These are phyloP conservation scores for Halcyon senegalensis DNA, from an alignment of 2,113 vertebrate species.

Conservation along the genomic window DNA sequence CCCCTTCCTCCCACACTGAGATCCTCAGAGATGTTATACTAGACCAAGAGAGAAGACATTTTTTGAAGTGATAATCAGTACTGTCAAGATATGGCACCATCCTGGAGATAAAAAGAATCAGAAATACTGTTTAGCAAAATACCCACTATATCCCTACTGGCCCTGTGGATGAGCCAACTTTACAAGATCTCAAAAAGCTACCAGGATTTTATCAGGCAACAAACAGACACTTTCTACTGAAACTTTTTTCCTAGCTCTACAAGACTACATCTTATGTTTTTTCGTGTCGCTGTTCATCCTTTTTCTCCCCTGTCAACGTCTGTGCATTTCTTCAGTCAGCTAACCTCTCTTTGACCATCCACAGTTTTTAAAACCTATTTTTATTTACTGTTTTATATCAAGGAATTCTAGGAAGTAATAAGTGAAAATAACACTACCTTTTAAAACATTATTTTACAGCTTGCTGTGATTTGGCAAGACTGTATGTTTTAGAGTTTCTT, in stretches of 20 bases:
- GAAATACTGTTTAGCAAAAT: background rate
- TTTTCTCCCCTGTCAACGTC: background rate
- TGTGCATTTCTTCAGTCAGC: background rate
- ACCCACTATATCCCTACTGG: background rate
- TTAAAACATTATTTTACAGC: background rate
- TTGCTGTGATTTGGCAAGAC: background rate
- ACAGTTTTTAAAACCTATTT: background rate
- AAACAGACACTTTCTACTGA: background rate
- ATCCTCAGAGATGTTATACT: background rate
- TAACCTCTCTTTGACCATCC: background rate
- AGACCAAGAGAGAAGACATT: background rate
- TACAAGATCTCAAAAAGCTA: background rate
- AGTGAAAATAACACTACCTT: background rate
- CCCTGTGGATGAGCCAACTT: background rate
- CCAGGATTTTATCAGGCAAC: background rate
- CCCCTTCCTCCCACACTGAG: background rate
- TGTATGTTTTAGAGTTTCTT: background rate
- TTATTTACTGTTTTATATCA: background rate
- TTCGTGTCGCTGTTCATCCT: background rate
- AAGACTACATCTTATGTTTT: background rate
- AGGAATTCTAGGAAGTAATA: background rate
- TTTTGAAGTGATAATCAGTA: slow-evolving; percentile 49
- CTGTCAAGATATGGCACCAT: background rate
- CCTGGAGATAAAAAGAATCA: background rate
- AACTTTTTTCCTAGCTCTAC: background rate